Evolutionary conservation across 1,140 invertebrate genomes (phyloP), one percentile per base, ranked within the genome.

Genomic region (Stegodyphus mimosarum): DNA sequence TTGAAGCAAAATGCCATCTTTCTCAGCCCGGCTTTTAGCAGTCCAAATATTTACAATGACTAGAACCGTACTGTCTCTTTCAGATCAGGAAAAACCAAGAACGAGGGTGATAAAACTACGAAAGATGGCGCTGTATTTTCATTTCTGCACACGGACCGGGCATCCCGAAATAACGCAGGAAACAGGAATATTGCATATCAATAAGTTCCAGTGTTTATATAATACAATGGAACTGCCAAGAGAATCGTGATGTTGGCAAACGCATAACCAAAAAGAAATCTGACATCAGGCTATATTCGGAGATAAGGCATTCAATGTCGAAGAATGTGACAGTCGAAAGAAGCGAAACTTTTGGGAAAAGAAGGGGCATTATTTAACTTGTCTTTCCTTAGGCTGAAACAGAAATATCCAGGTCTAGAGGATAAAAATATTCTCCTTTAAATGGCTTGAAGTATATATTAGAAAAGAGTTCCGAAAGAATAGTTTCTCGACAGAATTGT

Each of bases 61-160:
- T 33, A 33, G 33, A 33, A 33, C 33, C 50, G 18, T 51, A 72
- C 7, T n/a, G 49, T 72, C 52, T 51, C 49, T 15, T 15, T 50
- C 11, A n/a, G 18, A 4, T 17, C 13, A 6, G 6, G 49, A 17
- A 50, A 72, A 52, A 17, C 52, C 52, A n/a, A 52, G 52, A 72
- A n/a, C 17, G 50, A 51, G 17, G 70, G 49, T 15, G 15, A 15
- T 7, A 67, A 17, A 10, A 49, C 6, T 72, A 13, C 49, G 70
- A 49, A 51, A 72, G 70, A 72, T 52, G 70, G 70, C 70, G 50
- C 50, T 72, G 70, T 72, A 72, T 72, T 72, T 15, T 49, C 70
- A 51, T 72, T 72, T 72, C 52, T 51, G 52, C 50, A 72, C 70
- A 33, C 33, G 33, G 3, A 33, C 33, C 33, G 3, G 33, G 33